phyloP scores from a whole-genome alignment of 1,140 invertebrate species.

The Aphidius gifuensis region DNA sequence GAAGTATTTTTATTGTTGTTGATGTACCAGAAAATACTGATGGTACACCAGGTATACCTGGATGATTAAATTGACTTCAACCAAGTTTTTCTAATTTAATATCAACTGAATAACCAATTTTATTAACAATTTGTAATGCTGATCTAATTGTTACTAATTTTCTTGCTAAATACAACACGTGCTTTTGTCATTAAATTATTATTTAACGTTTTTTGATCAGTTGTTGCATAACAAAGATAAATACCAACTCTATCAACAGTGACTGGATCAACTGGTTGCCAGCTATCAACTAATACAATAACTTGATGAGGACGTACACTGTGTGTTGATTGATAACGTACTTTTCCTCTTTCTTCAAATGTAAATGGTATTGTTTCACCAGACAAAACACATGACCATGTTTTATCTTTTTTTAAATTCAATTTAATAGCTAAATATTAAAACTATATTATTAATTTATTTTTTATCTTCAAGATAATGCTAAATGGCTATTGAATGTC shows the following conservation, averaged over 20 bases:
- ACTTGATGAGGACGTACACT: conserved; percentile 81
- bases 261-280: conserved; percentile 81
- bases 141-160: conserved; percentile 95
- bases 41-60: not conserved
- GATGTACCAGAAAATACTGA: conserved; percentile 25
- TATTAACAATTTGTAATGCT: conserved; percentile 79
- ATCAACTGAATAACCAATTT: conserved; percentile 69
- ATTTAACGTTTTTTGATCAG: conserved; percentile 43
- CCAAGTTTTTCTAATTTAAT: conserved; percentile 63
- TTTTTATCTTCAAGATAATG: conserved; percentile 73
- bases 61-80: conserved; percentile 40
- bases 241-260: conserved; percentile 93
- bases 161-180: conserved; percentile 82
- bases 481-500: conserved; percentile 97
- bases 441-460: too few relatives aligned
- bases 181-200: conserved; percentile 52
- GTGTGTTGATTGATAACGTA: conserved; percentile 77
- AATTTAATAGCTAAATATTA: too few relatives aligned
- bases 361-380: conserved; percentile 76
- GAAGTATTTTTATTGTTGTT: conserved; percentile 37
- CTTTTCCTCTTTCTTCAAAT: conserved; percentile 76
- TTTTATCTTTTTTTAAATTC: conserved; percentile 50
- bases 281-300: conserved; percentile 83
- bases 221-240: conserved; percentile 80
- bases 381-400: conserved; percentile 69